phyloP scores from a whole-genome alignment of 2,888 invertebrate species.

The Nyleta sp. region DNA sequence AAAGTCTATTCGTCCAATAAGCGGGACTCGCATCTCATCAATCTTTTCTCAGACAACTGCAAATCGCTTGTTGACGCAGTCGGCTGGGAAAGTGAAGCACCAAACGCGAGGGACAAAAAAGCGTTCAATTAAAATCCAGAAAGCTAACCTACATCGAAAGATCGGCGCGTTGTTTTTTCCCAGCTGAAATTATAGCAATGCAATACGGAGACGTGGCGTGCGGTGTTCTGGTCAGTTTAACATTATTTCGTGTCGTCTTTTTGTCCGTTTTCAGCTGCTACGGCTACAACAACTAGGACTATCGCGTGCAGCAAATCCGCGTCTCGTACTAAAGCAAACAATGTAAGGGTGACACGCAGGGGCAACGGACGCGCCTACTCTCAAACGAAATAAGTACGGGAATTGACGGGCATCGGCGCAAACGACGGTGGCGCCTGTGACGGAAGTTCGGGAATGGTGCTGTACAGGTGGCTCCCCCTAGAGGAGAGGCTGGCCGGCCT shows the following conservation, averaged over 20 bases:
- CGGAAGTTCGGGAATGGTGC: constrained; percentile 80
- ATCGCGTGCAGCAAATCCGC: constrained; percentile 60
- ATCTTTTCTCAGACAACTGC: constrained; percentile 25
- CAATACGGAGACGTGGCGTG: constrained; percentile 36
- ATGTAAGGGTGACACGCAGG: constrained; percentile 51
- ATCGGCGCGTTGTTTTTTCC: constrained; percentile 22
- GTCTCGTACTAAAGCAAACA: constrained; percentile 57
- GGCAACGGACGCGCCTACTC: constrained; percentile 53
- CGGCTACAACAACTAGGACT: constrained; percentile 31
- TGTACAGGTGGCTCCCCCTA: constrained; percentile 80
- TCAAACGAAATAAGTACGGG: constrained; percentile 81
- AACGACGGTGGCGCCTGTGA: constrained; percentile 71
- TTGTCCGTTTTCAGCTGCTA: constrained; percentile 45
- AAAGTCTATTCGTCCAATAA: constrained; percentile 14
- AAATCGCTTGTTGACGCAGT: constrained; percentile 12
- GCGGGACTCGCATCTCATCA: constrained; percentile 9
- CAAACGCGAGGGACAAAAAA: constrained; percentile 1
- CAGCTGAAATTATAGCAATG: constrained; percentile 18
- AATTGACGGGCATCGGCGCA: constrained; percentile 76
- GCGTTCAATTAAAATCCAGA: constrained; percentile 34
- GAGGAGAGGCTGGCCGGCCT: constrained; percentile 79
- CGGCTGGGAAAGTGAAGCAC: constrained; percentile 22
- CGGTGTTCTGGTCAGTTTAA: constrained; percentile 55
- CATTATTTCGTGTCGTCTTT: constrained; percentile 44
- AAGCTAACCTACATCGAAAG: constrained; percentile 34